phyloP scores from a whole-genome alignment of 2,797 vertebrate species.

The Mycteria americana region DNA sequence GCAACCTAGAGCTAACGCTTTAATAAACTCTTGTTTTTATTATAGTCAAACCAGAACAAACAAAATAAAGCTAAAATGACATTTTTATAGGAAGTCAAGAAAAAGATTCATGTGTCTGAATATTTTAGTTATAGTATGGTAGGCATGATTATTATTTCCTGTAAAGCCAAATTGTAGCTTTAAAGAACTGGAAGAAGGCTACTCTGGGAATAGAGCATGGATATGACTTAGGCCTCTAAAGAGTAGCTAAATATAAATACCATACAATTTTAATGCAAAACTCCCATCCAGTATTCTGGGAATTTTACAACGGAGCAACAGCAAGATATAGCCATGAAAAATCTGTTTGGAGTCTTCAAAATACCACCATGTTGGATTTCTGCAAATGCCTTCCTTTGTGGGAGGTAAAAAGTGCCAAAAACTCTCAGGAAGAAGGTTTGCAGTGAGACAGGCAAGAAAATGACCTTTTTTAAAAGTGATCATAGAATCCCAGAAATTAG shows the following conservation, averaged over 20 bases:
- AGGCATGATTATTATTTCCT: conserved; percentile 59
- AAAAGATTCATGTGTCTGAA: conserved; percentile 61
- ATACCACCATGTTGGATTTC: neutral
- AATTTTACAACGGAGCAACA: neutral
- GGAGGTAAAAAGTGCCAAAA: neutral
- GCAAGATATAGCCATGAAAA: neutral
- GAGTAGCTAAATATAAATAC: conserved; percentile 19
- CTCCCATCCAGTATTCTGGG: neutral
- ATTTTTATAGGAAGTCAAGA: conserved; percentile 59
- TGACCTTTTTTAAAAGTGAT: neutral
- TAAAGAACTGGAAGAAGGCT: conserved; percentile 12
- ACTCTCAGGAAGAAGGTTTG: neutral
- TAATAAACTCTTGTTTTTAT: conserved; percentile 39
- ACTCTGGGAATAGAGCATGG: neutral
- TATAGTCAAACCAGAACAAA: conserved; percentile 39
- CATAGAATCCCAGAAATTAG: neutral
- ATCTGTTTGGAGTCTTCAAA: neutral
- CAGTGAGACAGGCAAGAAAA: neutral
- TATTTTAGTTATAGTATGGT: conserved; percentile 51
- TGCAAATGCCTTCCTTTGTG: neutral
- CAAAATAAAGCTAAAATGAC: conserved; percentile 45
- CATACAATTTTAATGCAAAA: conserved; percentile 1
- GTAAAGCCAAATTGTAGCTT: conserved; percentile 6
- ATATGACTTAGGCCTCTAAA: neutral
- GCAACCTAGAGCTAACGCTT: neutral